phyloP scores from a whole-genome alignment of 1,140 invertebrate genomes.

The Heliothis virescens region DNA sequence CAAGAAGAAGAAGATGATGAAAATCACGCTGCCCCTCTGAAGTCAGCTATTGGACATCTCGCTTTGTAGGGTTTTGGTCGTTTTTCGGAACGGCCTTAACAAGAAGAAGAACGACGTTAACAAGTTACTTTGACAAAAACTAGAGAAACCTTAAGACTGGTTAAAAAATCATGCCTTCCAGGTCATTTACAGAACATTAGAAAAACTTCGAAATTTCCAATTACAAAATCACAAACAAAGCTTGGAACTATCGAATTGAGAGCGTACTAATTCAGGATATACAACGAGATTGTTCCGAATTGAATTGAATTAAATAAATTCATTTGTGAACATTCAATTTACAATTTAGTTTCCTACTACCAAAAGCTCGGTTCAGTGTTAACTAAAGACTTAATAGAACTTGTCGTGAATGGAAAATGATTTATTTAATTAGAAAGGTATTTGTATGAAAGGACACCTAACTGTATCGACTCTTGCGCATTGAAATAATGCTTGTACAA shows the following conservation, averaged over 20 bases:
- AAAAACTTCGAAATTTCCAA: too few relatives aligned
- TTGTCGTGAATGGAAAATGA: conserved; percentile 32
- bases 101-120: too few relatives aligned
- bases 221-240: background rate
- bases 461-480: background rate
- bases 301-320: conserved; percentile 2
- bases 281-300: background rate
- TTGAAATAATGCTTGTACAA: background rate
- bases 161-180: too few relatives aligned
- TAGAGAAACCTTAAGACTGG: too few relatives aligned
- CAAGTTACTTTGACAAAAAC: too few relatives aligned
- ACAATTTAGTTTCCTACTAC: background rate
- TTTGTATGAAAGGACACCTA: conserved; percentile 33
- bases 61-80: too few relatives aligned
- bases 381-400: conserved; percentile 13
- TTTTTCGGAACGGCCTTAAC: too few relatives aligned
- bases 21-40: too few relatives aligned
- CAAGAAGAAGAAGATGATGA: too few relatives aligned
- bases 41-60: too few relatives aligned
- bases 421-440: conserved; percentile 46
- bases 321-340: conserved; percentile 5
- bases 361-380: conserved; percentile 5
- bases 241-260: background rate
- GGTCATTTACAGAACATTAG: too few relatives aligned
- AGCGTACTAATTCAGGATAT: conserved; percentile 12